Evolutionary conservation across 2,797 vertebrate genomes (phyloP).

Genomic region (Cephalopachus bancanus): DNA sequence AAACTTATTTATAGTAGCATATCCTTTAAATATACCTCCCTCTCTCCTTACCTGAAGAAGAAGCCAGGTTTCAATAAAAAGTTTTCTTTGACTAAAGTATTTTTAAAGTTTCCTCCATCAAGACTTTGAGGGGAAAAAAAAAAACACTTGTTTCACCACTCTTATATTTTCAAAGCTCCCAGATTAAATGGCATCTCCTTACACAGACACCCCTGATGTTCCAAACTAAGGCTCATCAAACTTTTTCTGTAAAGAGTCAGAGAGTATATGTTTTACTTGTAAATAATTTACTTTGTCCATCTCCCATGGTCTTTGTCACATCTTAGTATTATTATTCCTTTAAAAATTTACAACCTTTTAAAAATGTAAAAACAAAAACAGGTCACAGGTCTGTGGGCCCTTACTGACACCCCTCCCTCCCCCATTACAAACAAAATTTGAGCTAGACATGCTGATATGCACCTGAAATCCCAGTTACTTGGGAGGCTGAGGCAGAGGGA

Average conservation of each 20-base stretch:
- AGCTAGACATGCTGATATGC: too few species aligned
- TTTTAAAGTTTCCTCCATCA: slow-evolving; percentile 45
- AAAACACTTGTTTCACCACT: neutral
- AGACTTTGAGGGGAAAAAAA: neutral
- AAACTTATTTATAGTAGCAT: slow-evolving; percentile 45
- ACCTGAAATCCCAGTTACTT: too few species aligned
- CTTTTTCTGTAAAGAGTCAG: neutral
- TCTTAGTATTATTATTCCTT: neutral
- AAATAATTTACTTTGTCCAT: neutral
- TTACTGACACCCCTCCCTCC: neutral
- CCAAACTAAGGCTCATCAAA: neutral
- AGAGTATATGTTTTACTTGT: neutral
- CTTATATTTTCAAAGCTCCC: neutral
- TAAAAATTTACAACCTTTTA: neutral
- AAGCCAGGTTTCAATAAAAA: slow-evolving; percentile 13
- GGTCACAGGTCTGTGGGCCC: neutral
- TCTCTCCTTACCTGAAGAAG: neutral
- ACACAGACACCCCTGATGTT: neutral
- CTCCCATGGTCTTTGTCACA: neutral
- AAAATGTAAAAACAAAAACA: neutral
- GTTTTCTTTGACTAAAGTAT: neutral
- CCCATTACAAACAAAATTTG: neutral
- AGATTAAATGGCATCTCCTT: slow-evolving; percentile 36
- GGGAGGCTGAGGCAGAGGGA: too few species aligned
- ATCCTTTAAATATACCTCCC: slow-evolving; percentile 44